A percentile compares a stretch with the other conserved stretches of the same genome.
Evolutionary conservation across 2,888 invertebrate genomes (phyloP).

Genomic region (Mactromeris polynyma): DNA sequence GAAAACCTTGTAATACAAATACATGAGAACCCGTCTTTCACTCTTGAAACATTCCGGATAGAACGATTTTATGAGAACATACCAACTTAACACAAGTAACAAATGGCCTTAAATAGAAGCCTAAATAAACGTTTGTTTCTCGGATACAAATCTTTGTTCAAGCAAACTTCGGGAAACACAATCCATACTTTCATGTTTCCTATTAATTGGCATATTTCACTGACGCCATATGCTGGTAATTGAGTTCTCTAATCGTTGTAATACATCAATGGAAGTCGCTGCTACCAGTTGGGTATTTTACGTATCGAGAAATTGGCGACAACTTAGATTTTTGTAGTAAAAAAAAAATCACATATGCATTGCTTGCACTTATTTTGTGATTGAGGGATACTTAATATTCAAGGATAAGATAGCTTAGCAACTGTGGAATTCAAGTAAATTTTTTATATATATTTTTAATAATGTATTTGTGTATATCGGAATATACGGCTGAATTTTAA

Average conservation of each 20-base stretch:
- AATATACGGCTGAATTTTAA: too few relatives aligned
- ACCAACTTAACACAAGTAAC: too few relatives aligned
- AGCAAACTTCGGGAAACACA: neutral
- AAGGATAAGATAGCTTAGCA: neutral
- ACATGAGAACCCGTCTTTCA: too few relatives aligned
- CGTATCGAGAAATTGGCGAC: neutral
- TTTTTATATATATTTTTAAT: neutral
- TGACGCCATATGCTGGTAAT: neutral
- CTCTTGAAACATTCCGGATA: too few relatives aligned
- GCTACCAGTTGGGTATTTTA: neutral
- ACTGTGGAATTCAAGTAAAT: neutral
- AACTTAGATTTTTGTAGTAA: neutral
- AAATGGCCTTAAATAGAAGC: neutral
- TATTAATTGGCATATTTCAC: neutral
- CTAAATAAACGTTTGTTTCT: neutral
- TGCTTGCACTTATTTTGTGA: neutral
- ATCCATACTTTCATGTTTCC: neutral
- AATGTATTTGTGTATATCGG: neutral
- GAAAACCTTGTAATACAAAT: too few relatives aligned
- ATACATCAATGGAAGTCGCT: neutral
- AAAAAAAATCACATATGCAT: neutral
- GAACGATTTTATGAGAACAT: too few relatives aligned
- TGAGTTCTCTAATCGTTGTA: neutral
- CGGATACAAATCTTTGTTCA: neutral
- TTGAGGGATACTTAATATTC: neutral